phyloP scores from a whole-genome alignment of 2,888 invertebrate species.

The Drosophila prostipennis region DNA sequence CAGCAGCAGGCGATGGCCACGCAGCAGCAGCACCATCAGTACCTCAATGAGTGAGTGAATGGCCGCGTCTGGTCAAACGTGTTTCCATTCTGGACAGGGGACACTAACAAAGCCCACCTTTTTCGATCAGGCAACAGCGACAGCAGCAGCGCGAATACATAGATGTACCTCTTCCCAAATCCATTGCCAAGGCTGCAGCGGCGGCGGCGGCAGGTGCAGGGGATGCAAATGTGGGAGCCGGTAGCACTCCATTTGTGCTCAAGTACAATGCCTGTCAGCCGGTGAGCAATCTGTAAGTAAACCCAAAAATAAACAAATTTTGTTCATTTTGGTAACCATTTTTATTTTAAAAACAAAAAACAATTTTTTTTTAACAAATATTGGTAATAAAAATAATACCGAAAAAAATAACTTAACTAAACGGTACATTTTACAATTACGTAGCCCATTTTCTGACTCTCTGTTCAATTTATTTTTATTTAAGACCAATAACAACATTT shows the following conservation, averaged over 20 bases:
- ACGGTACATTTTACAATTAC: too few relatives aligned
- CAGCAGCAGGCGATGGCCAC: slow-evolving; percentile 72
- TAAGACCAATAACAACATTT: too few relatives aligned
- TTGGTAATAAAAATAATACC: too few relatives aligned
- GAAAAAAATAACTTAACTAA: too few relatives aligned
- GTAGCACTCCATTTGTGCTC: slow-evolving; percentile 77
- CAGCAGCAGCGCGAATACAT: slow-evolving; percentile 83
- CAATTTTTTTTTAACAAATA: too few relatives aligned
- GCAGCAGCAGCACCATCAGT: slow-evolving; percentile 73
- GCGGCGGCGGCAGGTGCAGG: slow-evolving; percentile 57
- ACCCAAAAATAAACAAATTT: too few relatives aligned
- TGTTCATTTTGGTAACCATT: too few relatives aligned
- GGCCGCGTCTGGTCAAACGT: slow-evolving; percentile 20
- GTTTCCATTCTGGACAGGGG: slow-evolving; percentile 20
- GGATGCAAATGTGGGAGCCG: slow-evolving; percentile 22
- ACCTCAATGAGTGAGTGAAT: slow-evolving; percentile 67
- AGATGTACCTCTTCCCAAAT: slow-evolving; percentile 84
- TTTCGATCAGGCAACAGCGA: slow-evolving; percentile 70
- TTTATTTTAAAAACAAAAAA: too few relatives aligned
- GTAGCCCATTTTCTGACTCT: too few relatives aligned
- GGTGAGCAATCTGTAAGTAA: slow-evolving; percentile 79
- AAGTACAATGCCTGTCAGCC: slow-evolving; percentile 82
- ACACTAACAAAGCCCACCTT: not conserved
- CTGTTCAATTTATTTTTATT: too few relatives aligned
- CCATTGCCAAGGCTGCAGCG: slow-evolving; percentile 79